phyloP scores from a whole-genome alignment of 2,113 vertebrate genomes.

The Ranitomeya variabilis region DNA sequence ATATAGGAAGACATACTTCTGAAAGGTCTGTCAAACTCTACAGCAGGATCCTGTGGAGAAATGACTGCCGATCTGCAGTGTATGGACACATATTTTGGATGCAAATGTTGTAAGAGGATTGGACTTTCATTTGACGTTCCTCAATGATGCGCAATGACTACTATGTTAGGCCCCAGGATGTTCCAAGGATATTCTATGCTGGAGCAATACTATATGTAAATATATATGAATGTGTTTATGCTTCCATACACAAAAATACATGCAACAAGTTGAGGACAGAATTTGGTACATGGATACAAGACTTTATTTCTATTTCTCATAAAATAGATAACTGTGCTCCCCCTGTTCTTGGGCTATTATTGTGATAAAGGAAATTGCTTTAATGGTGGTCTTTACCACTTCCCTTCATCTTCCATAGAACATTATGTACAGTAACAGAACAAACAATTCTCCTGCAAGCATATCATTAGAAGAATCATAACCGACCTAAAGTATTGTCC shows the following conservation, averaged over 20 bases:
- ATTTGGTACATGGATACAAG: conserved; percentile 68
- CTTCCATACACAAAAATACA: not conserved
- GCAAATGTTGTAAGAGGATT: not conserved
- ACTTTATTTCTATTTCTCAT: conserved; percentile 75
- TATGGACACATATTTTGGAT: not conserved
- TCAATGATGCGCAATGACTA: not conserved
- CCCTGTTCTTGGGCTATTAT: conserved; percentile 55
- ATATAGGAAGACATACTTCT: not conserved
- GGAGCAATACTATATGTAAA: not conserved
- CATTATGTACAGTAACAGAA: not conserved
- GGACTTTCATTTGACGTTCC: not conserved
- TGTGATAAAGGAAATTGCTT: conserved; percentile 60
- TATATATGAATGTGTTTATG: not conserved
- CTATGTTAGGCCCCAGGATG: not conserved
- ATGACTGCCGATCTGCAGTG: not conserved
- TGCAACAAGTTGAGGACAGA: conserved; percentile 9
- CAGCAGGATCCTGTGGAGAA: conserved; percentile 4
- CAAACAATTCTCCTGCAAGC: not conserved
- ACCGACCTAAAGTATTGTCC: not conserved
- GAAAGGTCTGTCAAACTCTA: not conserved
- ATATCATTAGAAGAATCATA: not conserved
- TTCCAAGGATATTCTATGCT: not conserved
- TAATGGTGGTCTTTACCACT: not conserved
- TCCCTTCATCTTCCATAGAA: not conserved
- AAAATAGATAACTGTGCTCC: conserved; percentile 15